phyloP scores from a whole-genome alignment of 2,797 vertebrate genomes.

The Pampus argenteus region DNA sequence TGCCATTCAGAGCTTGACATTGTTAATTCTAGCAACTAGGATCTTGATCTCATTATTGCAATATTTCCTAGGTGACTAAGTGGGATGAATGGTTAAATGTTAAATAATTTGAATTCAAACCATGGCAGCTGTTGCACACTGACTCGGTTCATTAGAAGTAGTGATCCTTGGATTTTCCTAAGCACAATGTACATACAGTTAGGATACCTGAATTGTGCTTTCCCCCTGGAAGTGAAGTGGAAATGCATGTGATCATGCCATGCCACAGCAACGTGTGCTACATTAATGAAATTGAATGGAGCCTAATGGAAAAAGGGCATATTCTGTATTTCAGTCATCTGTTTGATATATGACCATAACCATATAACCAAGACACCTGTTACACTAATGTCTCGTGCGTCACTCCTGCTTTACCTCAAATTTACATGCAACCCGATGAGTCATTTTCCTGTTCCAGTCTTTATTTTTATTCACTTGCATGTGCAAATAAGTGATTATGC shows the following conservation, averaged over 20 bases:
- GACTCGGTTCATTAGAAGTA: neutral
- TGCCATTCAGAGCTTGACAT: neutral
- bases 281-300: too few relatives aligned
- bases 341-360: neutral
- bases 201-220: neutral
- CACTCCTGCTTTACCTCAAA: neutral
- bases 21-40: constrained; percentile 5
- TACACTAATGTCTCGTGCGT: constrained; percentile 1
- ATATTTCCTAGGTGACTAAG: constrained; percentile 4
- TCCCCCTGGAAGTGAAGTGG: neutral
- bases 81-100: constrained; percentile 8
- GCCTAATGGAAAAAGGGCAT: constrained; percentile 3
- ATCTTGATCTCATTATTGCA: constrained; percentile 21
- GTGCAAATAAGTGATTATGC: neutral
- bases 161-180: constrained; percentile 2
- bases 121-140: constrained; percentile 15
- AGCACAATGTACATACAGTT: neutral
- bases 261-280: neutral
- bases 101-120: constrained; percentile 24
- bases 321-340: constrained; percentile 2
- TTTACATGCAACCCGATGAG: neutral
- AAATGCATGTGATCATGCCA: neutral
- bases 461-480: neutral
- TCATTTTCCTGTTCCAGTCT: neutral
- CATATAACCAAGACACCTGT: constrained; percentile 4